These are phyloP conservation scores for Phainopepla nitens DNA, from an alignment of 2,113 vertebrate species.

Conservation along the genomic window DNA sequence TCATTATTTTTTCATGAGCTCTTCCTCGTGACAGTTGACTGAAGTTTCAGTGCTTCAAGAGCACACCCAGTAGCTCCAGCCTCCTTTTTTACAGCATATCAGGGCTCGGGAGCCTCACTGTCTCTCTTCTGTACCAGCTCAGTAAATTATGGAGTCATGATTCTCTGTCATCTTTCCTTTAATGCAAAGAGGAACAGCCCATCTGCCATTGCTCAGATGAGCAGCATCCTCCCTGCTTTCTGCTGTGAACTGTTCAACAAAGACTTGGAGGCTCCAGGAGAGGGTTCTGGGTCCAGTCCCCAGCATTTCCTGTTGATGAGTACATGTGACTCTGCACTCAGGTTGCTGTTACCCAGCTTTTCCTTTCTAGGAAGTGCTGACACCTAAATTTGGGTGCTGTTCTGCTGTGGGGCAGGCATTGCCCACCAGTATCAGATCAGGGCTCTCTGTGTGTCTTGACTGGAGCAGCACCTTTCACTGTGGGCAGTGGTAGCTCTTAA, in stretches of 20 bases:
- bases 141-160: background rate
- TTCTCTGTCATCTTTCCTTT: background rate
- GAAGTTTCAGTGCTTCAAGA: background rate
- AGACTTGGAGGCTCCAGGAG: background rate
- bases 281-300: background rate
- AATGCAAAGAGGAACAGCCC: background rate
- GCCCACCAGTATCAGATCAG: background rate
- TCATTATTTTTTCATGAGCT: background rate
- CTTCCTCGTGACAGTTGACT: background rate
- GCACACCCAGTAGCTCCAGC: background rate
- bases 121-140: background rate
- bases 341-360: background rate
- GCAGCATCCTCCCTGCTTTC: background rate
- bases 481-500: background rate
- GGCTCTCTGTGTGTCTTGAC: fast-evolving
- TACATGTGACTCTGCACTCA: background rate
- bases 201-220: background rate
- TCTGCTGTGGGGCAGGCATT: background rate
- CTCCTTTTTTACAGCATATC: background rate
- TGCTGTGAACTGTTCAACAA: background rate
- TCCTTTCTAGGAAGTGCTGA: fast-evolving
- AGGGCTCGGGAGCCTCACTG: background rate
- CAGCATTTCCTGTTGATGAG: background rate
- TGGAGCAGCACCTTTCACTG: background rate
- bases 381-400: fast-evolving